Percentiles rank a stretch among this genome's conserved stretches.
phyloP scores from a whole-genome alignment of 2,113 vertebrate species.

The Phylloscopus trochiloides region DNA sequence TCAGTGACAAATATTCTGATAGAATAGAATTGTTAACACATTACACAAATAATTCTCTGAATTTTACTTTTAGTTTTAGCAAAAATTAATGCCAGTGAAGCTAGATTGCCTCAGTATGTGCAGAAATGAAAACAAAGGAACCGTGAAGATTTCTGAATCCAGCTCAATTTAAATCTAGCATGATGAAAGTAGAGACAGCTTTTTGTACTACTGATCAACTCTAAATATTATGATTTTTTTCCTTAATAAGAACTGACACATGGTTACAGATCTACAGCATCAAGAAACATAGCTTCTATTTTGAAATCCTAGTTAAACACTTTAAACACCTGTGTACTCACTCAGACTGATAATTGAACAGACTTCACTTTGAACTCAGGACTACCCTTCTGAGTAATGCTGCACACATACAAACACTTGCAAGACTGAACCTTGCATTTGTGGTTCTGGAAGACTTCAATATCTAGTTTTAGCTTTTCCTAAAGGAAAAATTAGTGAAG shows the following conservation, averaged over 20 bases:
- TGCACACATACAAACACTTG: background rate
- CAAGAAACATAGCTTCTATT: background rate
- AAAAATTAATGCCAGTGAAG: background rate
- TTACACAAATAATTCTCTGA: background rate
- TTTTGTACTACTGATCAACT: background rate
- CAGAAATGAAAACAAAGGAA: conserved; percentile 4
- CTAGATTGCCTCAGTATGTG: background rate
- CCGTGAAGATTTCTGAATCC: background rate
- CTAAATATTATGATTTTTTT: background rate
- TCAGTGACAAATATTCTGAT: background rate
- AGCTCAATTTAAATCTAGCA: background rate
- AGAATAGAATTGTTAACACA: background rate
- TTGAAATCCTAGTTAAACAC: background rate
- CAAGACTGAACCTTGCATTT: background rate
- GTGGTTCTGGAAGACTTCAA: background rate
- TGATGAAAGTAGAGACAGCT: background rate
- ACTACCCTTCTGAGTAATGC: background rate
- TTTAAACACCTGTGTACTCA: background rate
- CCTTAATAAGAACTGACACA: background rate
- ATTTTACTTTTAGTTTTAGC: conserved; percentile 1
- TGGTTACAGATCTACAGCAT: background rate
- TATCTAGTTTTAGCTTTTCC: background rate
- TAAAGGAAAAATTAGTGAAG: background rate
- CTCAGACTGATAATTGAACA: background rate
- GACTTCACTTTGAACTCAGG: background rate